Evolutionary conservation across 2,113 vertebrate genomes (phyloP), one percentile per base, ranked within the genome.

Genomic region (Ochotona curzoniae): DNA sequence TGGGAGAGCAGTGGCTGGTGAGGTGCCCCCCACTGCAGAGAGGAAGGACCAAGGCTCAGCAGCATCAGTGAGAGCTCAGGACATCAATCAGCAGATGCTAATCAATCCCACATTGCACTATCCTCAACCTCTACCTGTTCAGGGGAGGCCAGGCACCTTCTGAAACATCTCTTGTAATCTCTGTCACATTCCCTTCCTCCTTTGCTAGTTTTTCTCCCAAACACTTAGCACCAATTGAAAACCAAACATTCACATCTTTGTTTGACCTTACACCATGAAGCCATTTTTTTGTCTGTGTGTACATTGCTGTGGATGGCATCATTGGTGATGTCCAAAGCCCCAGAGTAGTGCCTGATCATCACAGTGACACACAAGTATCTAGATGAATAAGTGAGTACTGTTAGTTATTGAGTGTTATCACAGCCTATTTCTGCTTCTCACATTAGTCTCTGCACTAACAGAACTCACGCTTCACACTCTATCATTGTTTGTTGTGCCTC

Each of bases 351-450:
- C 30, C 38, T 67, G 14, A 35, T 35, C 63, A 2, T 7, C 4
- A 0, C 2, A 4, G 47, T 3, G 13, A 30, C 13, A 25, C 1
- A 57, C 35, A 76, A 7, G 6, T 18, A 47, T 13, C 3, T n/a
- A 25, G 11, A 8, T 25, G 35, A 49, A 70, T 28, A 54, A 80
- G 63, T 35, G 14, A n/a, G 35, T 10, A 66, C 18, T 21, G 6
- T 2, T 23, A 60, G 25, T 70, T 8, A 1, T 18, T 13, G 21
- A 8, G 30, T 9, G 21, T 30, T 11, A 2, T 20, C 28, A 69
- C 0, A 23, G 7, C 7, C 3, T 30, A 4, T 21, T 23, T 32
- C 23, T 30, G 0, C 17, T 7, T 18, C 20, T 26, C 30, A 32
- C 17, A 0, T 21, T 67, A 3, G 7, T 76, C 25, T 17, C 35